Base-by-base conservation (phyloP, 2,113 vertebrate genomes). In the Xenopus laevis region DNA sequence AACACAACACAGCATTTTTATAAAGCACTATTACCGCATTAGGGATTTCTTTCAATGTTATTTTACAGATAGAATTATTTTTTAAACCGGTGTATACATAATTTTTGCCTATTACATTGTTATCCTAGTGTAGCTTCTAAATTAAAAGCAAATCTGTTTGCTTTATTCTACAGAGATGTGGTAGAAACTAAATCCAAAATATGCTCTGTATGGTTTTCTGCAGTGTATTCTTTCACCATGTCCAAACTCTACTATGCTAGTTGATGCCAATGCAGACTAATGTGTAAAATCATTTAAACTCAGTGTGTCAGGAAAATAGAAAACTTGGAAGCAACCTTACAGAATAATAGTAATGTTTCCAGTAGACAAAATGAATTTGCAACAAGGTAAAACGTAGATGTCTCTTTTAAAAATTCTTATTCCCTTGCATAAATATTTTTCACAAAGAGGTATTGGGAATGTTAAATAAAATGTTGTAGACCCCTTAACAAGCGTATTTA, bases 211-310 rank as follows among this genome's bases (percentile, higher is more conserved):
- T 53, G 12, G 12, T 13, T 20, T 62, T 62, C 23, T 13, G 33
- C 8, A 40, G 27, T 62, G 23, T 62, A 62, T 62, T 33, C 13
- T 20, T 11, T 27, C 60, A 27, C 15, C 23, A 62, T 62, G 15
- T 27, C 60, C 23, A 33, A 27, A 62, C 23, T 62, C 23, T 15
- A 15, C 23, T 53, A 6, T 17, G 13, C 17, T 53, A 53, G 50
- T 53, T 53, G 50, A 53, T 17, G 60, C 60, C 60, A 62, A 62
- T 33, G 21, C 27, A 16, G 23, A 62, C 50, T 53, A 53, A 62
- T 27, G 23, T 61, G 21, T 62, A 62, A 62, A 18, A 62, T 33
- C 23, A 62, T 33, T 62, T 62, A 62, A 62, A 62, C 60, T 8
- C 27, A 27, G 27, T 15, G 17, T 53, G 50, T 53, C 50, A 53